Base-by-base conservation (phyloP, 1,140 invertebrate genomes). In the Bombus haemorrhoidalis region DNA sequence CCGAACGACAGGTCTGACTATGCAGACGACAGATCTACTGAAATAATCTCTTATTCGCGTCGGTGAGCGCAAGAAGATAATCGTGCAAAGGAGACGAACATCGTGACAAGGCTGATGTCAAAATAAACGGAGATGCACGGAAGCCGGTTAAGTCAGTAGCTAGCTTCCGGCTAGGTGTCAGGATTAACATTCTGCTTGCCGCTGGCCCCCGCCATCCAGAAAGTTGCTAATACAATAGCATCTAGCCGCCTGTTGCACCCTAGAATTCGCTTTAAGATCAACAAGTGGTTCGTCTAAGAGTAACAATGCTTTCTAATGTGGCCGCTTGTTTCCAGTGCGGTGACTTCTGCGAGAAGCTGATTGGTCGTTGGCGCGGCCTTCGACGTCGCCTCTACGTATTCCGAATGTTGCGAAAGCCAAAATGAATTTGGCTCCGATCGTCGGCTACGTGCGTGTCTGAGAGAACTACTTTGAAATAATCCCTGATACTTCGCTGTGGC, bases 251-350 rank as follows among this genome's bases (percentile, higher is more conserved):
- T 89, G 84, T 89, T 89, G 88, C 88, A 89, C 81, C 74, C 80
- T 39, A 68, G 77, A 78, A 81, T 90, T 87, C 68, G 80, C 81
- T 87, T 91, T 77, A 87, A 84, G 82, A 85, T 91, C 92, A 93
- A 93, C 92, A 93, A 93, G 92, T 93, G 91, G 90, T 87, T 91
- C 90, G 88, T 90, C 88, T 89, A 86, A 89, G 75, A 62, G 90
- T 84, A 92, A 92, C 89, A 92, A 92, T 88, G 85, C 69, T 82
- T 85, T 81, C 89, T 90, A 90, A 90, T 85, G 86, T 77, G 68
- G 64, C 64, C 77, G 71, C 57, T 69, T 69, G 79, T 85, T 82
- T 80, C 82, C 81, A 81, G 64, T 62, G 68, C 69, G 59, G 57
- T 69, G 74, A 78, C 28, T 75, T 28, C 25, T 64, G 47, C 39